A percentile compares a stretch with the other conserved stretches of the same genome.
Evolutionary conservation across 2,888 invertebrate species (phyloP).

Genomic region (Sipha maydis): DNA sequence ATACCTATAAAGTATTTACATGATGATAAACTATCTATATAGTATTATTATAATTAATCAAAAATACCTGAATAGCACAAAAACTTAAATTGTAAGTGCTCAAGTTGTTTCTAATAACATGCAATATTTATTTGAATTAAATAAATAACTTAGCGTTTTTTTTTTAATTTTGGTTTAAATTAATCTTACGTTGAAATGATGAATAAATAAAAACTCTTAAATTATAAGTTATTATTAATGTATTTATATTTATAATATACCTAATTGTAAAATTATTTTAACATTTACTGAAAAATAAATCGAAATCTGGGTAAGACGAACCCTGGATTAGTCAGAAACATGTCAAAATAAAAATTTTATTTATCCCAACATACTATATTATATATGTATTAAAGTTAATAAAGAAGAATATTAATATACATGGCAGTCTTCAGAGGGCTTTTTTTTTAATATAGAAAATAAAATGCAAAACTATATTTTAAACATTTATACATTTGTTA

Average conservation of each 20-base stretch:
- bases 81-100: neutral
- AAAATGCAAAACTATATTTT: neutral
- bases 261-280: too few relatives aligned
- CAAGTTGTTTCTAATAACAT: neutral
- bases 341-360: too few relatives aligned
- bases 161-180: neutral
- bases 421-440: neutral
- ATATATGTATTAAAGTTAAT: neutral
- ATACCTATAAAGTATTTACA: too few relatives aligned
- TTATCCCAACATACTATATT: neutral
- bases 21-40: too few relatives aligned
- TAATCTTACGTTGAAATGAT: neutral
- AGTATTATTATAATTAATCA: too few relatives aligned
- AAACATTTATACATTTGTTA: neutral
- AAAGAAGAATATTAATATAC: neutral
- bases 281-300: too few relatives aligned
- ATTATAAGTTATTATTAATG: neutral
- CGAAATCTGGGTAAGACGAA: too few relatives aligned
- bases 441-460: neutral
- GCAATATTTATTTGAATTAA: neutral
- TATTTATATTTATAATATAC: neutral
- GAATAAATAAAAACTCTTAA: neutral
- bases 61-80: neutral
- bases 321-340: too few relatives aligned
- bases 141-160: neutral